phyloP scores from a whole-genome alignment of 1,140 invertebrate species.

The Zaprionus inermis region DNA sequence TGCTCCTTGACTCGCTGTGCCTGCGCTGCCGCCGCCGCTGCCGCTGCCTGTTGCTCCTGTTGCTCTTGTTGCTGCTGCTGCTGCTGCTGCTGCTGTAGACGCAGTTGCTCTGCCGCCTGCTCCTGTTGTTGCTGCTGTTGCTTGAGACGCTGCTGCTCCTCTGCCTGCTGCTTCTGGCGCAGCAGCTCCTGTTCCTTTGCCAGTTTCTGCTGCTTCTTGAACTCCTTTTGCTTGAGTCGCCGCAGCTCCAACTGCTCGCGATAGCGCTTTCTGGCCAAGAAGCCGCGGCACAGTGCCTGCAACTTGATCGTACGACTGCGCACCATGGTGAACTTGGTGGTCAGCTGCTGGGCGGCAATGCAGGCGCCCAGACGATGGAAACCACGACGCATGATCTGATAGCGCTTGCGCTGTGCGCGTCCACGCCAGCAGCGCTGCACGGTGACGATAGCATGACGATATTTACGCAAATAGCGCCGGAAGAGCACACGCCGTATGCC shows the following conservation, averaged over 20 bases:
- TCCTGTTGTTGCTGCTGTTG: conserved; percentile 84
- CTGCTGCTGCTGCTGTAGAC: conserved; percentile 86
- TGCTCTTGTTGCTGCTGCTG: conserved; percentile 30
- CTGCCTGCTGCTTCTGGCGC: conserved; percentile 28
- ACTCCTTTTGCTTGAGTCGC: conserved; percentile 35
- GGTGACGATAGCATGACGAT: conserved; percentile 87
- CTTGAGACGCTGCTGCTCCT: conserved; percentile 62
- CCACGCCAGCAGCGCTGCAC: conserved; percentile 94
- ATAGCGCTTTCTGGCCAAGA: conserved; percentile 86
- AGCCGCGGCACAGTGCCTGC: conserved; percentile 91
- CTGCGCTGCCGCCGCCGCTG: conserved; percentile 84
- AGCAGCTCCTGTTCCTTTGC: conserved; percentile 30
- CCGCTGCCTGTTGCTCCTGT: too few relatives aligned
- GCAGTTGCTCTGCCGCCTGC: conserved; percentile 5
- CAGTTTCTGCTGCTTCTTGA: conserved; percentile 30
- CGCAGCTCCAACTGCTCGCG: conserved; percentile 24
- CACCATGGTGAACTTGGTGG: conserved; percentile 89
- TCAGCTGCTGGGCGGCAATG: conserved; percentile 90
- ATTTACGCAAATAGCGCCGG: conserved; percentile 87
- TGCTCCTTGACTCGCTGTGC: conserved; percentile 84
- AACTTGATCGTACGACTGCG: conserved; percentile 88
- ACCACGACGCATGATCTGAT: conserved; percentile 89
- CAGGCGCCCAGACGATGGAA: conserved; percentile 94
- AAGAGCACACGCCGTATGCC: conserved; percentile 92
- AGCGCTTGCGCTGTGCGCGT: conserved; percentile 89